These are phyloP conservation scores for Cotesia vestalis DNA, from an alignment of 1,140 invertebrate genomes.

Conservation along the genomic window DNA sequence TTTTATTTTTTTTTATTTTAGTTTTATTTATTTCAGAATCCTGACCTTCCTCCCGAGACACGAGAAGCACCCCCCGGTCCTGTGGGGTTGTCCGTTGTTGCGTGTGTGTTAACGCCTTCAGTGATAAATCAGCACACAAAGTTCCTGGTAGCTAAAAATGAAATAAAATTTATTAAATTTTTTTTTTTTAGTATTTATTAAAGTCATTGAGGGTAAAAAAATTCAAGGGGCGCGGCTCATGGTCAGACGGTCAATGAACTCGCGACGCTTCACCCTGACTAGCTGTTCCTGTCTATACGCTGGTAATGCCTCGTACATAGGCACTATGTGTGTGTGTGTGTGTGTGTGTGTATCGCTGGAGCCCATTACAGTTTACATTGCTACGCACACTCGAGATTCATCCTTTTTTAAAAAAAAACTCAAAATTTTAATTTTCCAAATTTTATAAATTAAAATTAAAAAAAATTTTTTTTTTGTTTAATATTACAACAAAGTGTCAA, in stretches of 20 bases:
- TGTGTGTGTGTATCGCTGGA: too few relatives aligned
- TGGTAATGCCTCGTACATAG: too few relatives aligned
- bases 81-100: constrained; percentile 94
- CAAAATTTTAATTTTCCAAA: too few relatives aligned
- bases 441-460: too few relatives aligned
- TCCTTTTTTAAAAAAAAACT: too few relatives aligned
- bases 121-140: constrained; percentile 66
- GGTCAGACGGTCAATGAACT: constrained; percentile 61
- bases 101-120: constrained; percentile 64
- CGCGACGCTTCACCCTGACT: constrained; percentile 25
- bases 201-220: constrained; percentile 32
- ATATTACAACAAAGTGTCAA: too few relatives aligned
- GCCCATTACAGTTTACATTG: too few relatives aligned
- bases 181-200: constrained; percentile 2
- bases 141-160: constrained; percentile 62
- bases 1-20: constrained; percentile 32
- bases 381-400: too few relatives aligned
- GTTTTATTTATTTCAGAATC: constrained; percentile 36
- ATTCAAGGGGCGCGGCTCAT: constrained; percentile 60
- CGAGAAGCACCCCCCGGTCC: constrained; percentile 97
- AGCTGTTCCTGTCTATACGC: background rate
- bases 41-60: constrained; percentile 94
- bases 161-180: constrained; percentile 23
- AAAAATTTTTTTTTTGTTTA: too few relatives aligned
- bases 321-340: too few relatives aligned